Evolutionary conservation across 2,113 vertebrate genomes (phyloP).

Genomic region (Ceyx margarethae): DNA sequence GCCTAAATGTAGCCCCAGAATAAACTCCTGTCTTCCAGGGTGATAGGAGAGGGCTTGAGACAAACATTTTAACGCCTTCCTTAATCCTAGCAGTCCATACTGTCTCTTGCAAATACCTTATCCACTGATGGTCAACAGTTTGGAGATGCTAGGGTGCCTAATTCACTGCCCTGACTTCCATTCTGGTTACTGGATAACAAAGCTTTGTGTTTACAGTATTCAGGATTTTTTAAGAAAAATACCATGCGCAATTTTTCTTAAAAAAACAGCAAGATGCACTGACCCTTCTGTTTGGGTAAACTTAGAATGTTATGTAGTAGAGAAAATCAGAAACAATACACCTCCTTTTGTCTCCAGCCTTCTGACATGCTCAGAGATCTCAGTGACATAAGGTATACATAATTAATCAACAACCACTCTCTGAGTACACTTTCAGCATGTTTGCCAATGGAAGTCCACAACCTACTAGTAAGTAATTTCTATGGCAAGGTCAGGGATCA

Average conservation of each 20-base stretch:
- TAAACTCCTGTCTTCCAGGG: not conserved
- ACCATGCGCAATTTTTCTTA: not conserved
- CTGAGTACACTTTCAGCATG: conserved; percentile 39
- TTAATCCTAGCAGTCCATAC: not conserved
- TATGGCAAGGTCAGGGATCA: conserved; percentile 64
- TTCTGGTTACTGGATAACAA: not conserved
- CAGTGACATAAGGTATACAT: conserved; percentile 39
- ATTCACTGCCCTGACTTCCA: not conserved
- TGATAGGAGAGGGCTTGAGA: not conserved
- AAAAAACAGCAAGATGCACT: not conserved
- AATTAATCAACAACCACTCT: conserved; percentile 61
- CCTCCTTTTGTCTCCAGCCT: not conserved
- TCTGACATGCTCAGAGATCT: conserved; percentile 44
- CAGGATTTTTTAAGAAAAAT: not conserved
- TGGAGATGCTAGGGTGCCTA: not conserved
- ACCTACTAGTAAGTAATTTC: conserved; percentile 52
- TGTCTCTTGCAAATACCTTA: not conserved
- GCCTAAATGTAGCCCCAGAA: not conserved
- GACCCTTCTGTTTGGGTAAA: conserved; percentile 1
- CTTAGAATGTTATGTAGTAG: not conserved
- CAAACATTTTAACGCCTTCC: not conserved
- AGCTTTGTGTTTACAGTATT: not conserved
- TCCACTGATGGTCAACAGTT: not conserved
- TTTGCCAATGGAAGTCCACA: conserved; percentile 49
- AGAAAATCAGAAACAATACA: conserved; percentile 42